Evolutionary conservation across 1,140 invertebrate genomes (phyloP), one percentile per base, ranked within the genome.

Genomic region (Maconellicoccus hirsutus): DNA sequence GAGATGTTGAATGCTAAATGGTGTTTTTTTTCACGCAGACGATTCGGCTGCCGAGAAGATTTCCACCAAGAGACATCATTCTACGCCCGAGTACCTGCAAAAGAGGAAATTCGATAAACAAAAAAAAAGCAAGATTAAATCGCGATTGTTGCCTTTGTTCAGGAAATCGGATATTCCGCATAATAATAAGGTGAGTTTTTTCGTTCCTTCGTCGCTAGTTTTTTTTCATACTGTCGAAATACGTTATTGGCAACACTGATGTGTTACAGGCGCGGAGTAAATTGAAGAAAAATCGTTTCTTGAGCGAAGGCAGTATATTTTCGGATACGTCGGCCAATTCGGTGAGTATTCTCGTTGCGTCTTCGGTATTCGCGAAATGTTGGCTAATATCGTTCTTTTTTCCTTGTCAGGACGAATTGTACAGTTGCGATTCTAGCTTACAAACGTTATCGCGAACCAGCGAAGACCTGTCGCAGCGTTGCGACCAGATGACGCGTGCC

Each of bases 11-110:
- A n/a, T n/a, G n/a, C n/a, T n/a, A n/a, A n/a, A n/a, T n/a, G 22
- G 21, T 33, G 59, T 70, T 25, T 59, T 73, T 72, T 69, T 71
- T 69, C 70, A 75, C 69, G 39, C 73, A 79, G 79, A 79, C 76
- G 78, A 79, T 71, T 75, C 77, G 59, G 66, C 78, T n/a, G 75
- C 75, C 29, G 83, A 85, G 71, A 83, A 80, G 74, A 77, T 76
- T 7, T 85, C 85, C 1, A 83, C 86, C 75, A 87, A 87, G 74
- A 86, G 87, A 75, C 86, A 89, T 75, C 84, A 91, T 16, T 89
- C 88, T n/a, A 91, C 92, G 0, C 93, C 93, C 1, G 91, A 94
- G 74, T 96, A 96, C 79, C 80, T 96, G 59, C 92, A 96, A 77
- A 89, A 90, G 76, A 78, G 89, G 52, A 84, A 89, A 78, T 82